Percentiles rank a stretch among this genome's conserved stretches.
Conservation (phyloP, 2,888 invertebrate genomes). For the Thera obeliscata region DNA sequence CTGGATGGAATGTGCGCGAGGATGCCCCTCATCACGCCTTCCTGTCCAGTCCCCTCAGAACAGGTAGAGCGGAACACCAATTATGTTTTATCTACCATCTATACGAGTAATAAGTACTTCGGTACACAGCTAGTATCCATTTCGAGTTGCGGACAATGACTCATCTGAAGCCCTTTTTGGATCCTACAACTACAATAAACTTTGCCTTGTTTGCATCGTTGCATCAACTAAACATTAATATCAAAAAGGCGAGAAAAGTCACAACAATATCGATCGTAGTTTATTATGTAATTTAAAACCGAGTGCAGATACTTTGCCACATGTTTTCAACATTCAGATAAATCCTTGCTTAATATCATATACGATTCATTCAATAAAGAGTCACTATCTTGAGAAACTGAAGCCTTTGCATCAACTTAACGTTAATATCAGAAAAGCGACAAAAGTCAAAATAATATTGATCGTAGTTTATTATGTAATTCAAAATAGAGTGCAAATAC, state of each 20-base stretch:
- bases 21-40: conserved; percentile 38
- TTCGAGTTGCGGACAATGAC: conserved; percentile 22
- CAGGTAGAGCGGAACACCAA: conserved; percentile 42
- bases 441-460: too few relatives aligned
- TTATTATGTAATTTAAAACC: background rate
- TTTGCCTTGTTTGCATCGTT: background rate
- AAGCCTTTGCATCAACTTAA: too few relatives aligned
- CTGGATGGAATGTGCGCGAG: conserved; percentile 18
- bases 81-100: conserved; percentile 32
- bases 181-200: background rate
- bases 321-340: too few relatives aligned
- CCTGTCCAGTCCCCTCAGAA: conserved; percentile 40
- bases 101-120: conserved; percentile 17
- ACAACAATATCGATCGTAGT: background rate
- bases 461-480: too few relatives aligned
- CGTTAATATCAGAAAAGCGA: too few relatives aligned
- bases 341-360: too few relatives aligned
- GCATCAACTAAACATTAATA: background rate
- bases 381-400: too few relatives aligned
- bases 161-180: conserved; percentile 17
- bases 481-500: too few relatives aligned
- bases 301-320: background rate
- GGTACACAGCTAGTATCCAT: conserved; percentile 19
- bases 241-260: background rate
- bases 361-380: too few relatives aligned